A percentile compares a stretch with the other conserved stretches of the same genome.
These are phyloP conservation scores for Sepioteuthis lessoniana DNA, from an alignment of 2,888 invertebrate genomes.

Conservation along the genomic window DNA sequence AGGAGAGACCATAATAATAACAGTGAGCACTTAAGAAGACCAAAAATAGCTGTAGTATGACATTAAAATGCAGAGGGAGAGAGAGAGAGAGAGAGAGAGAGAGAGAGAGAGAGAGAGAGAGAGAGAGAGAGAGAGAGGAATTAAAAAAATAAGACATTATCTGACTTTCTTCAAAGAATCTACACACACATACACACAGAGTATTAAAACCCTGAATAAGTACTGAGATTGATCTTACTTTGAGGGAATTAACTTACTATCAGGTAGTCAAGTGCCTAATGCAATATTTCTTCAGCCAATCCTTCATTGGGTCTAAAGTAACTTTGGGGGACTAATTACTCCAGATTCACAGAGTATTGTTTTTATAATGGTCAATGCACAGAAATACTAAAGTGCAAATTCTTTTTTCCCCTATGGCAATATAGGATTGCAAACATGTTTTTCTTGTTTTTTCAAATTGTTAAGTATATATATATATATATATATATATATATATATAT, in stretches of 20 bases:
- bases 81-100: neutral
- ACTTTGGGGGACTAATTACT: neutral
- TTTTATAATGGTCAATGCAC: neutral
- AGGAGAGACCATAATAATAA: neutral
- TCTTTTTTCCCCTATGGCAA: neutral
- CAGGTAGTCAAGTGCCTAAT: neutral
- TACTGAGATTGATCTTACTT: neutral
- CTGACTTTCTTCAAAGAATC: neutral
- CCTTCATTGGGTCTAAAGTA: neutral
- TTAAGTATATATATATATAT: no score
- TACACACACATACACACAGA: neutral
- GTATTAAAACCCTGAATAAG: neutral
- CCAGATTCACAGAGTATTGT: neutral
- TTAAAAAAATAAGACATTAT: neutral
- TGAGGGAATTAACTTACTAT: neutral
- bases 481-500: no score
- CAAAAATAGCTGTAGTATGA: neutral
- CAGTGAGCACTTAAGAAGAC: neutral
- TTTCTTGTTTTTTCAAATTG: no score
- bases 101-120: no score
- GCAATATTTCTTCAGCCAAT: neutral
- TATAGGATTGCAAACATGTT: neutral
- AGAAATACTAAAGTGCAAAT: neutral
- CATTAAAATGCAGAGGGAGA: neutral
- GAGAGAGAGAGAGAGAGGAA: no score